A percentile compares a stretch with the other conserved stretches of the same genome.
phyloP scores from a whole-genome alignment of 1,140 invertebrate genomes.

The Cherax destructor region DNA sequence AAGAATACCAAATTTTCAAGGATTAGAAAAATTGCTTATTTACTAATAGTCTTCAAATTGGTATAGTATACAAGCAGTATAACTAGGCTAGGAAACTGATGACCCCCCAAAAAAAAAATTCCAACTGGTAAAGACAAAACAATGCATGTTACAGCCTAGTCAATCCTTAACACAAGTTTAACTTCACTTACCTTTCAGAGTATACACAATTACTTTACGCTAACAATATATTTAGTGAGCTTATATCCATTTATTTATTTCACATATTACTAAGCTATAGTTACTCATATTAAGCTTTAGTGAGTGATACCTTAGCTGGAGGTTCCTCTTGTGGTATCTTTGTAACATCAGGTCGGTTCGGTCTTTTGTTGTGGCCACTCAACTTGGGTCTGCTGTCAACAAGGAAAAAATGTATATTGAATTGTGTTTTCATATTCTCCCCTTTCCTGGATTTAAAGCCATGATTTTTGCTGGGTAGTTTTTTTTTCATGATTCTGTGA shows the following conservation, averaged over 20 bases:
- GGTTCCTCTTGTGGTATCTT: slow-evolving; percentile 78
- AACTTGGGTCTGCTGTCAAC: slow-evolving; percentile 60
- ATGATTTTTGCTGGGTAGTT: too few species aligned
- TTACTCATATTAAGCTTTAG: neutral
- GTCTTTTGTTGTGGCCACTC: slow-evolving; percentile 82
- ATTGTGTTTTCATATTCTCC: too few species aligned
- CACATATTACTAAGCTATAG: neutral
- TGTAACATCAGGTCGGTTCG: slow-evolving; percentile 83
- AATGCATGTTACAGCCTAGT: neutral
- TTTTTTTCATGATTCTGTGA: too few species aligned
- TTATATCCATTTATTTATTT: neutral
- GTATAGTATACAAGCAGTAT: neutral
- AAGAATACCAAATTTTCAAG: neutral
- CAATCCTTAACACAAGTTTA: neutral
- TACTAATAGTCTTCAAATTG: neutral
- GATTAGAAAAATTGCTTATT: neutral
- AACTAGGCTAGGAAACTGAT: neutral
- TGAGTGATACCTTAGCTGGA: slow-evolving; percentile 76
- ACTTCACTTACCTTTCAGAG: neutral
- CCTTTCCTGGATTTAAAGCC: too few species aligned
- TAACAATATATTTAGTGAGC: neutral
- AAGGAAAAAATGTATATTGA: neutral
- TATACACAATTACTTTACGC: neutral
- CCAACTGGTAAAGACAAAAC: neutral
- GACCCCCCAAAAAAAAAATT: neutral